Evolutionary conservation across 2,113 vertebrate species (phyloP).

Genomic region (Poicephalus meyeri): DNA sequence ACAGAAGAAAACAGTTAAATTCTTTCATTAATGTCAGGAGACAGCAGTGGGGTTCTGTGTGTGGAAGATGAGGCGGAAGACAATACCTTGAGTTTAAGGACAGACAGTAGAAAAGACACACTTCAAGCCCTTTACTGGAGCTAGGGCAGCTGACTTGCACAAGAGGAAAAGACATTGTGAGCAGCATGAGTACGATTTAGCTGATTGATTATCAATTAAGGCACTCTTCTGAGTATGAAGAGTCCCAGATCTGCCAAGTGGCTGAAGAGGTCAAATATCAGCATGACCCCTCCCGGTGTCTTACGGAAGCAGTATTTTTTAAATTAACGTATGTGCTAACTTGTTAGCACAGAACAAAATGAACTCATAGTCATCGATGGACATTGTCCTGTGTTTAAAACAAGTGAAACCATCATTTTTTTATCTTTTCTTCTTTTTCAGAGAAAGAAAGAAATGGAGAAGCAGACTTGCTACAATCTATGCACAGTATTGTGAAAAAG

Average conservation of each 20-base stretch:
- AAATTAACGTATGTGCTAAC: background rate
- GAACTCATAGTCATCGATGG: background rate
- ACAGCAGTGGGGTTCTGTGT: background rate
- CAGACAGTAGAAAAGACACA: background rate
- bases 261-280: slow-evolving; percentile 33
- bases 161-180: background rate
- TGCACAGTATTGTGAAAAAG: background rate
- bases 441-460: background rate
- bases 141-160: background rate
- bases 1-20: background rate
- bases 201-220: slow-evolving; percentile 43
- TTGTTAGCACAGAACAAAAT: background rate
- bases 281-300: background rate
- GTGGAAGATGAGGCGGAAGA: background rate
- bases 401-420: background rate
- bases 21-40: background rate
- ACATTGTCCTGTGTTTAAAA: background rate
- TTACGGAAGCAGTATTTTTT: background rate
- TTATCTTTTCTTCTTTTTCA: background rate
- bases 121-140: background rate
- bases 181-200: background rate
- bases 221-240: slow-evolving; percentile 4
- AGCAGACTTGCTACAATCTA: background rate
- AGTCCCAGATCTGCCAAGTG: slow-evolving; percentile 11
- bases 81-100: background rate